Evolutionary conservation across 2,797 vertebrate species (phyloP), one percentile per base, ranked within the genome.

Genomic region (Halcyon leucocephala): DNA sequence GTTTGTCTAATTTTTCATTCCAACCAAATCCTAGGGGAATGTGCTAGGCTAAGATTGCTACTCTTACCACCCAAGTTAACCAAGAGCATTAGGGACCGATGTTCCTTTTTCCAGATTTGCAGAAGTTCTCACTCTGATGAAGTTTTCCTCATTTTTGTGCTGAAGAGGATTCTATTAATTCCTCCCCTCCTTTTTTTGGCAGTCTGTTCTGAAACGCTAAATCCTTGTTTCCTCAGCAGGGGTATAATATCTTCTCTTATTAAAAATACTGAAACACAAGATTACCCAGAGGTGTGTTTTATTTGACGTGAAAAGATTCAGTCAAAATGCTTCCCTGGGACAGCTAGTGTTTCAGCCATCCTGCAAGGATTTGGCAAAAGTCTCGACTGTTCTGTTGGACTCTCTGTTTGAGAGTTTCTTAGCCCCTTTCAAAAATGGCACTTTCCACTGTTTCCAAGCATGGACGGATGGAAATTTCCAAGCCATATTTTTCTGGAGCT

Each of bases 211-310:
- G 9, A 95, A 90, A 78, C 0, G 28, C 87, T 91, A 54, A 60
- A 80, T 91, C 87, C 60, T 46, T n/a, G 29, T 93, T 91, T 96
- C 93, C 90, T 94, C 89, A 92, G 88, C 57, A 91, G 85, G 39
- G 41, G 57, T 87, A 86, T 60, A 94, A 89, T 89, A 94, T 80
- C 44, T 89, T 89, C 94, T 54, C 86, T 93, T 93, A 92, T 87
- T 95, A 64, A 87, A 93, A 90, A 93, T 85, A 55, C 35, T 65
- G 35, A 94, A 90, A 86, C 67, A 83, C 60, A 93, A 92, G 95
- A 89, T 82, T 72, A 90, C 93, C 90, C 95, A 79, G 96, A 96
- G 88, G 90, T 95, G 94, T 95, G 94, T 79, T 97, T 93, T 77
- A 94, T 90, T 94, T 86, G 94, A 96, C 11, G 0, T 69, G 78